Base-by-base conservation (phyloP, 2,888 invertebrate genomes). In the Dermolepida albohirtum region DNA sequence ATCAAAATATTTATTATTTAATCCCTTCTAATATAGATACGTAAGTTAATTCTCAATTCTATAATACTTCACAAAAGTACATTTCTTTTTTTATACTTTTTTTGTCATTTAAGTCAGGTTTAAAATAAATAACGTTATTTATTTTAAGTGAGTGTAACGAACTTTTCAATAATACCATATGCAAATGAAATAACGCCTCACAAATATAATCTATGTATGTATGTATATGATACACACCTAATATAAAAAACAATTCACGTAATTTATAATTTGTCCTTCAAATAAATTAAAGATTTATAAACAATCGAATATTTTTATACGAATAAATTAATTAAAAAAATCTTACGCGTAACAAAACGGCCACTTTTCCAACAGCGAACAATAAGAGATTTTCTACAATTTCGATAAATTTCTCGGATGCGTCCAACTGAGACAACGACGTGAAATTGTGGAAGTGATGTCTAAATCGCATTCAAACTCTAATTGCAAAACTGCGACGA, bases 401-500 rank as follows among this genome's bases (percentile, higher is more conserved):
- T 34, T 34, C 6, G 29, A 16, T 62, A 34, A 11, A 47, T 62
- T 47, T 62, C 47, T 62, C 44, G 44, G 47, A 62, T 34, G 59
- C 59, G 47, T 47, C 44, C 59, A 47, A 47, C 47, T 47, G 59
- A 59, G 27, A 59, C 59, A 12, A 6, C 34, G 34, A 34, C 6
- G 2, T 16, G 16, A 49, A 47, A 47, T 12, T 12, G 34, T n/a
- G 29, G 47, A 34, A 44, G 17, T 12, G 43, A 47, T 47, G 59
- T 59, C 43, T 14, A 59, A 59, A 44, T 27, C 44, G 44, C 44
- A 44, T 44, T 29, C 14, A 47, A 39, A 47, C 16, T 5, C 47
- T 55, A 63, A 64, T 67, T 70, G 64, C 57, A 64, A 64, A 63
- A 69, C 51, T 65, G 59, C 65, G 27, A 52, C 44, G 17, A 52